A percentile compares a stretch with the other conserved stretches of the same genome.
Conservation (phyloP, 2,888 invertebrate genomes). For the Clanis bilineata region DNA sequence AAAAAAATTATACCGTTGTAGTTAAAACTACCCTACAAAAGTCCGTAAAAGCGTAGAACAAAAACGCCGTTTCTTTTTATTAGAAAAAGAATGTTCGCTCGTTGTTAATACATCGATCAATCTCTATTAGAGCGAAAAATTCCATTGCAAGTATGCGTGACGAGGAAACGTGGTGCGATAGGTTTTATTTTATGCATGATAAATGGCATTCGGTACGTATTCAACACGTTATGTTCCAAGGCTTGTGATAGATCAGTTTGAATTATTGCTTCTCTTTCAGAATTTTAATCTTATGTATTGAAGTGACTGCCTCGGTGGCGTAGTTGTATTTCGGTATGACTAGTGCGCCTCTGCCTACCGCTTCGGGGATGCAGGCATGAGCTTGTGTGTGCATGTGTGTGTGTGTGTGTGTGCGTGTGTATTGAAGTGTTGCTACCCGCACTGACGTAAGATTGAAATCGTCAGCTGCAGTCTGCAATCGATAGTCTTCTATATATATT, state of each 20-base stretch:
- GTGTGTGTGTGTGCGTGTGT: too few species aligned
- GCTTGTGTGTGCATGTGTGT: too few species aligned
- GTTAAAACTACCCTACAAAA: background rate
- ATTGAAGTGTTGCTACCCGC: too few species aligned
- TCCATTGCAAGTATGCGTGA: constrained; percentile 4
- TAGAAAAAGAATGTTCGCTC: background rate
- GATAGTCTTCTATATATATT: too few species aligned
- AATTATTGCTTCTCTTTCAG: constrained; percentile 7
- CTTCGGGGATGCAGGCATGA: too few species aligned
- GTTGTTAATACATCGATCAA: constrained; percentile 17
- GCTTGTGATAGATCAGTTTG: constrained; percentile 1
- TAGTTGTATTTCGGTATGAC: too few species aligned
- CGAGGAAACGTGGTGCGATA: constrained; percentile 4
- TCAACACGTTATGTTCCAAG: constrained; percentile 4
- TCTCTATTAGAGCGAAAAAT: constrained; percentile 15
- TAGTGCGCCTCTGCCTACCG: too few species aligned
- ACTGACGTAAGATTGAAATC: too few species aligned
- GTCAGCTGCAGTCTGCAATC: too few species aligned
- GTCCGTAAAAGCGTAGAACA: background rate
- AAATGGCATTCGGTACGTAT: constrained; percentile 11
- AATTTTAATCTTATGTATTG: background rate
- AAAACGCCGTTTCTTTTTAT: background rate
- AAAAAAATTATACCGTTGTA: too few species aligned
- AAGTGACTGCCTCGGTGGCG: background rate
- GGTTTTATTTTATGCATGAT: constrained; percentile 10